Evolutionary conservation across 2,797 vertebrate species (phyloP), one percentile per base, ranked within the genome.

Genomic region (Gobio occitaniae): DNA sequence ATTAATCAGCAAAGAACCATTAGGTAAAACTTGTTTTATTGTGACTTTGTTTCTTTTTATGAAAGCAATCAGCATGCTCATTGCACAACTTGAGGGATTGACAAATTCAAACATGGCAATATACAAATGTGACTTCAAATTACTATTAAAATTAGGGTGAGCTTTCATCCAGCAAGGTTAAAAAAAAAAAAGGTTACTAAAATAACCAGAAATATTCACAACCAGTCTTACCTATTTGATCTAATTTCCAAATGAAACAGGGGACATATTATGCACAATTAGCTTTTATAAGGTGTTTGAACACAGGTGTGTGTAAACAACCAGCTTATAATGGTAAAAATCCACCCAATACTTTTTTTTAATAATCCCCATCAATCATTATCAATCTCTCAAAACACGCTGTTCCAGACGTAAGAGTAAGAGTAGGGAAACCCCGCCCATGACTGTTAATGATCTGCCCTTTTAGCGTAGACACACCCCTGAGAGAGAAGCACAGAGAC

Each of bases 1-100:
- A 38, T 25, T 59, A 59, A 41, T 59, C 36, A 77, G 21, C 12
- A 80, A 41, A 71, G 36, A 71, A 71, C 48, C 56, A 15, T 41
- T 80, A 54, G 5, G 6, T 54, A 17, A 54, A 54, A 2, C 11
- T 48, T 12, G 21, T 9, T 9, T 4, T 8, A 48, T 72, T 48
- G n/a, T 48, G 0, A 36, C 4, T 32, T 32, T 9, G 41, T 66
- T n/a, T n/a, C 1, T 12, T 56, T 81, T 44, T 47, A 13, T 71
- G n/a, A 15, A 72, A 47, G 68, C 6, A 82, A 15, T 82, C 6
- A 9, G 25, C 63, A 68, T 80, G 29, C 48, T 80, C 41, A 50
- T 19, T 29, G 4, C 15, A 11, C n/a, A 47, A 7, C 5, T 78
- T 48, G 32, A 44, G 0, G 38, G 9, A 16, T 56, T 78, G 15